Conservation (phyloP, 2,113 vertebrate genomes). For the Corythornis vintsioides region DNA sequence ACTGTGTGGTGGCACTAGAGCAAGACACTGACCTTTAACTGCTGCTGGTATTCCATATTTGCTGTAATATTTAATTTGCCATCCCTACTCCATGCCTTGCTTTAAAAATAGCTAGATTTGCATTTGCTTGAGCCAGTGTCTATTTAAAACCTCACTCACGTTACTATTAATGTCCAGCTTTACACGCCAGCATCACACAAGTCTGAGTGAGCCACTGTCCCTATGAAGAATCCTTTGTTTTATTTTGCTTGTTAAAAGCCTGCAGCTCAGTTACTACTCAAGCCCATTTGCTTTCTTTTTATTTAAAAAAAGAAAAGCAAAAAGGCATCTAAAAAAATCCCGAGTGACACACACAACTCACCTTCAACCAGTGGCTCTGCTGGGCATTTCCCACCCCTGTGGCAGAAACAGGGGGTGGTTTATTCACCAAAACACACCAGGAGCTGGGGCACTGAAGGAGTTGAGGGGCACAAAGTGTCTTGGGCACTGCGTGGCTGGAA, state of each 20-base stretch:
- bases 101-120: conserved; percentile 45
- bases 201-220: neutral
- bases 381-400: neutral
- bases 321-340: neutral
- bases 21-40: conserved; percentile 22
- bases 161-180: conserved; percentile 26
- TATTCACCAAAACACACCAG: neutral
- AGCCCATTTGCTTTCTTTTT: neutral
- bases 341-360: neutral
- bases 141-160: neutral
- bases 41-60: neutral
- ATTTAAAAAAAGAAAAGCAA: neutral
- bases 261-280: neutral
- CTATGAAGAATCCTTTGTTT: neutral
- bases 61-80: conserved; percentile 1
- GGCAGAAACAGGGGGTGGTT: neutral
- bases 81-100: neutral
- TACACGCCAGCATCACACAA: neutral
- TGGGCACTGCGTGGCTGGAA: neutral
- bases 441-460: neutral
- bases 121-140: neutral
- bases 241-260: neutral
- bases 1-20: neutral
- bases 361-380: neutral
- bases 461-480: neutral